Evolutionary conservation across 2,113 vertebrate species (phyloP).

Genomic region (Elaphurus davidianus): DNA sequence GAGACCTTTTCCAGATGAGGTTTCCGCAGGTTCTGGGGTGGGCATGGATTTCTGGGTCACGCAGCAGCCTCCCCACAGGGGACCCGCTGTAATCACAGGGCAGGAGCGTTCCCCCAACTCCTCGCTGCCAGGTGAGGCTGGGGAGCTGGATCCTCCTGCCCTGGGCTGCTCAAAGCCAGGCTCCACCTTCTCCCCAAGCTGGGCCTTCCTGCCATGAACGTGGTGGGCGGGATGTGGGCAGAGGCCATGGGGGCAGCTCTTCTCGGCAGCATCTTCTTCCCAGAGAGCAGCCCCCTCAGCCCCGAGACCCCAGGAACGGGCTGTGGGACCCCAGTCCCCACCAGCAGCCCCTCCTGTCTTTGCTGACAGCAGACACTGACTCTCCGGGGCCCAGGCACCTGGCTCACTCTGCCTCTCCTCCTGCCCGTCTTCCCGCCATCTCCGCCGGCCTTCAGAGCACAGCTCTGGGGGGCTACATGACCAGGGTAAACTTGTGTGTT

Average conservation of each 20-base stretch:
- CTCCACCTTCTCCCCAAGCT: background rate
- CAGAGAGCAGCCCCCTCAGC: background rate
- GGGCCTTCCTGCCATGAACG: background rate
- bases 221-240: rapidly evolving
- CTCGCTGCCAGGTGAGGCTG: too few species aligned
- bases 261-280: background rate
- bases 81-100: background rate
- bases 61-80: background rate
- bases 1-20: background rate
- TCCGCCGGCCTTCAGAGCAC: background rate
- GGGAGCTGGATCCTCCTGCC: background rate
- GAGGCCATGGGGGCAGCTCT: rapidly evolving
- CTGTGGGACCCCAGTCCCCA: background rate
- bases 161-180: background rate
- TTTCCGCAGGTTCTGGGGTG: background rate
- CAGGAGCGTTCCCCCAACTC: background rate
- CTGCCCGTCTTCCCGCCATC: background rate
- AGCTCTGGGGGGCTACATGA: background rate
- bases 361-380: background rate
- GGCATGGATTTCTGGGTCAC: background rate
- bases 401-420: background rate
- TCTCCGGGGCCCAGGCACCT: background rate
- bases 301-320: background rate
- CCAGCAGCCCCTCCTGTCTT: background rate
- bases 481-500: background rate